These are phyloP conservation scores for Philopotamus ludificatus DNA, from an alignment of 1,140 invertebrate species.

Conservation along the genomic window DNA sequence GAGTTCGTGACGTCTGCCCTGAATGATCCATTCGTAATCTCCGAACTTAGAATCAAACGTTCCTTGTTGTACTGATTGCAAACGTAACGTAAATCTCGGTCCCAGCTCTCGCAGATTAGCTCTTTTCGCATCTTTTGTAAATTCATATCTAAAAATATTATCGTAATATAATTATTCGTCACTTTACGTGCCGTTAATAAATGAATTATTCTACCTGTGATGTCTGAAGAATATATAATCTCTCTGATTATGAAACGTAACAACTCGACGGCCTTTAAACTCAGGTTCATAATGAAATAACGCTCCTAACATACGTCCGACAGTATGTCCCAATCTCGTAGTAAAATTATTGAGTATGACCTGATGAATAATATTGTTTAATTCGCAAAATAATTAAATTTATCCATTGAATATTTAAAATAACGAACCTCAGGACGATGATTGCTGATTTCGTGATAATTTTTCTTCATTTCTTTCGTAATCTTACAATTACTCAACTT, in stretches of 20 bases:
- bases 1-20: slow-evolving; percentile 85
- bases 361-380: slow-evolving; percentile 40
- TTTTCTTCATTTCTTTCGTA: slow-evolving; percentile 74
- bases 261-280: slow-evolving; percentile 87
- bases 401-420: neutral
- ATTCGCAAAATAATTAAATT: neutral
- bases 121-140: slow-evolving; percentile 77
- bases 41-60: slow-evolving; percentile 96
- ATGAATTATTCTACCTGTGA: slow-evolving; percentile 81
- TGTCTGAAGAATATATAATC: slow-evolving; percentile 99
- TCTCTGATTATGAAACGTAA: slow-evolving; percentile 98
- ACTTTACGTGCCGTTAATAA: no score
- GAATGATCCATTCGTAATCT: slow-evolving; percentile 96
- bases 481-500: slow-evolving; percentile 78
- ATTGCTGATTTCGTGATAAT: slow-evolving; percentile 74
- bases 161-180: no score
- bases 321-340: slow-evolving; percentile 85
- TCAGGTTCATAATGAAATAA: slow-evolving; percentile 96
- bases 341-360: slow-evolving; percentile 96
- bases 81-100: slow-evolving; percentile 91
- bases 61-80: slow-evolving; percentile 91
- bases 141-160: slow-evolving; percentile 77
- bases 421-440: slow-evolving; percentile 78
- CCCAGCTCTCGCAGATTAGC: slow-evolving; percentile 91
- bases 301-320: slow-evolving; percentile 92